Evolutionary conservation across 2,113 vertebrate genomes (phyloP).

Genomic region (Desmodus rotundus): DNA sequence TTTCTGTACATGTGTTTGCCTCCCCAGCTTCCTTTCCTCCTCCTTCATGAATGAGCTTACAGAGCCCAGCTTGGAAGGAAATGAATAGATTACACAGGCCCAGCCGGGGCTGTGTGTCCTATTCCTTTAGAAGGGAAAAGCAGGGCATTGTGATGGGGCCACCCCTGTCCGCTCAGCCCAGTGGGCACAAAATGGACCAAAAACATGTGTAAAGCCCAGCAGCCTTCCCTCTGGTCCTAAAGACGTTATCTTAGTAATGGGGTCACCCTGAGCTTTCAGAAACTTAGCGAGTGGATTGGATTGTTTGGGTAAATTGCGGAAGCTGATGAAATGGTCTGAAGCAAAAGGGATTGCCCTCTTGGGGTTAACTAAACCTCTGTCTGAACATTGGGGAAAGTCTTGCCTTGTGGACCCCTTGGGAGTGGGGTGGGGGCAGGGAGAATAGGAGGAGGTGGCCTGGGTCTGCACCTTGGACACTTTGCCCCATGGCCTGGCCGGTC

Average conservation of each 20-base stretch:
- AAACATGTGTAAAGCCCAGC: neutral
- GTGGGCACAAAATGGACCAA: neutral
- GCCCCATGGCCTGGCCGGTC: neutral
- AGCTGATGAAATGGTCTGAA: neutral
- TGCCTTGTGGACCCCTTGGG: neutral
- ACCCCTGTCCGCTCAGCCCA: neutral
- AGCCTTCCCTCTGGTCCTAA: neutral
- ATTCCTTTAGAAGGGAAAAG: slow-evolving; percentile 47
- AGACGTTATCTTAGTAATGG: neutral
- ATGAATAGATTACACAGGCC: slow-evolving; percentile 71
- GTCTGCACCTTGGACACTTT: neutral
- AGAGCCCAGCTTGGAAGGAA: slow-evolving; percentile 58
- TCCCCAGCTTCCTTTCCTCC: slow-evolving; percentile 35
- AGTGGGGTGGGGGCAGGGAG: neutral
- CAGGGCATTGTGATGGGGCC: slow-evolving; percentile 43
- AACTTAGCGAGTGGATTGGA: neutral
- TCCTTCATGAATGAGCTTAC: slow-evolving; percentile 64
- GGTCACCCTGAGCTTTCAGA: neutral
- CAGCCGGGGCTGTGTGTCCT: slow-evolving; percentile 30
- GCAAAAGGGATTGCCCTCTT: neutral
- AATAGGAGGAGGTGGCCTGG: neutral
- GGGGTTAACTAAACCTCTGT: neutral
- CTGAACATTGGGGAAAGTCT: neutral
- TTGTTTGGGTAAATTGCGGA: neutral
- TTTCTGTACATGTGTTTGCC: neutral